Percentiles rank a stretch among this genome's conserved stretches.
Conservation (phyloP, 2,888 invertebrate genomes). For the Smittia sp. region DNA sequence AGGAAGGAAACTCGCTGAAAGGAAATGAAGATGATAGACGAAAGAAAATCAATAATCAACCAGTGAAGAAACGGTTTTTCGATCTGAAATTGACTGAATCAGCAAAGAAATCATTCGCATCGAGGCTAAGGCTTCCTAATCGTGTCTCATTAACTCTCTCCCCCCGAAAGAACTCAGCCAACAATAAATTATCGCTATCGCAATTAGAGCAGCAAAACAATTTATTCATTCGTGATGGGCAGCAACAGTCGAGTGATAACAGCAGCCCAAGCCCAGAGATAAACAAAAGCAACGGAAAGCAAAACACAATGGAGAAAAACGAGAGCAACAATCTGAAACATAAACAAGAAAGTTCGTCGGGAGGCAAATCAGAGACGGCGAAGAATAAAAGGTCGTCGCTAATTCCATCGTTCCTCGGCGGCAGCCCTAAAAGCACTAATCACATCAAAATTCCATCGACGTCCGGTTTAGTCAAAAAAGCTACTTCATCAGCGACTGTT, state of each 20-base stretch:
- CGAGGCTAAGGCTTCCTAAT: slow-evolving; percentile 29
- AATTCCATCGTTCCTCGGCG: slow-evolving; percentile 31
- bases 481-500: background rate
- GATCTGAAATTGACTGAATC: slow-evolving; percentile 24
- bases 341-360: background rate
- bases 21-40: background rate
- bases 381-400: slow-evolving; percentile 33
- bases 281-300: background rate
- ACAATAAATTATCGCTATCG: slow-evolving; percentile 16
- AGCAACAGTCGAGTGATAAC: slow-evolving; percentile 20
- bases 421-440: background rate
- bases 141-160: slow-evolving; percentile 29
- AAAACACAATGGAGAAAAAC: slow-evolving; percentile 35
- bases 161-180: background rate
- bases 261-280: background rate
- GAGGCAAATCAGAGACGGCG: slow-evolving; percentile 15
- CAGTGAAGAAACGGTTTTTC: slow-evolving; percentile 7
- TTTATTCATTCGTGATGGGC: slow-evolving; percentile 39
- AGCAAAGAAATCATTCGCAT: slow-evolving; percentile 28
- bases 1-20: slow-evolving; percentile 44
- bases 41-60: slow-evolving; percentile 28
- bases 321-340: background rate
- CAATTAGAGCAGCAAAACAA: slow-evolving; percentile 39
- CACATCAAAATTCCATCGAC: slow-evolving; percentile 28
- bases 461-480: background rate